These are phyloP conservation scores for Bombyx huttoni DNA, from an alignment of 2,888 invertebrate genomes.

Conservation along the genomic window DNA sequence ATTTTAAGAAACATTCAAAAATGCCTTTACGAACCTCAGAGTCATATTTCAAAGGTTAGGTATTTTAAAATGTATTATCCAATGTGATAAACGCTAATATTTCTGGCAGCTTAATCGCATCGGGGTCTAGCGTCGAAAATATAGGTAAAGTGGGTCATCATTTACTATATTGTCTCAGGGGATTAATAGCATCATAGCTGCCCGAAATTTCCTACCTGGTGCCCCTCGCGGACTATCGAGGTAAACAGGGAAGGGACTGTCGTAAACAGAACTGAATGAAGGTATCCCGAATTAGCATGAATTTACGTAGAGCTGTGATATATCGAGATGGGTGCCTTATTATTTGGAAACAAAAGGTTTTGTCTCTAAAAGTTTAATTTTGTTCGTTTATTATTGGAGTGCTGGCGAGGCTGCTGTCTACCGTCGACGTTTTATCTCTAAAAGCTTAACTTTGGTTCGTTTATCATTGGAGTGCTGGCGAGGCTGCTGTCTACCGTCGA, in stretches of 20 bases:
- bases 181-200: constrained; percentile 44
- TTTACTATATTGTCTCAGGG: constrained; percentile 46
- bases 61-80: not conserved
- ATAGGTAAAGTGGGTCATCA: constrained; percentile 50
- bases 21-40: too few species aligned
- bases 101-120: constrained; percentile 5
- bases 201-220: constrained; percentile 28
- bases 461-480: not conserved
- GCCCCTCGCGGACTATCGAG: constrained; percentile 14
- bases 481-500: too few species aligned
- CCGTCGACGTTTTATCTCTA: not conserved
- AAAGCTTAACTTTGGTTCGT: not conserved
- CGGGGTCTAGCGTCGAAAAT: constrained; percentile 26
- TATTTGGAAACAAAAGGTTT: not conserved
- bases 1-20: too few species aligned
- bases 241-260: constrained; percentile 1
- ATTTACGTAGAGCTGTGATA: not conserved
- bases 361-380: not conserved
- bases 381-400: not conserved
- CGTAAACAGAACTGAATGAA: constrained; percentile 16
- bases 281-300: constrained; percentile 12
- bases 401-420: not conserved
- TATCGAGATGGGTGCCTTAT: not conserved
- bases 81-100: constrained; percentile 6
- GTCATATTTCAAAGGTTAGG: too few species aligned